Evolutionary conservation across 2,113 vertebrate genomes (phyloP).

Genomic region (Lepisosteus oculatus): DNA sequence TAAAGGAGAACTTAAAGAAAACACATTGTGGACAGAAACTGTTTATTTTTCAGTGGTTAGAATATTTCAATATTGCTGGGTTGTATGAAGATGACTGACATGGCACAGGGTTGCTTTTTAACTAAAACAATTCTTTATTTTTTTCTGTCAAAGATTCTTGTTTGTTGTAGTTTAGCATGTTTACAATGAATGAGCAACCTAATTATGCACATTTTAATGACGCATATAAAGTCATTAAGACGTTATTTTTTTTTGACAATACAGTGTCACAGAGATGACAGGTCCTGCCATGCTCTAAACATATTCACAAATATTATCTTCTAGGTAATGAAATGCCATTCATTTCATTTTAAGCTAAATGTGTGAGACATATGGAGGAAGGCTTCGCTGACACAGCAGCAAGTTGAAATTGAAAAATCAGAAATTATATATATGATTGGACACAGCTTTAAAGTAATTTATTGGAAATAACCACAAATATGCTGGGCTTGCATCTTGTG

Average conservation of each 20-base stretch:
- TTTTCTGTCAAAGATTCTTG: neutral
- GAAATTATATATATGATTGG: constrained; percentile 88
- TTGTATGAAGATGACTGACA: neutral
- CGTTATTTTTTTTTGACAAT: constrained; percentile 67
- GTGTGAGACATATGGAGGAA: constrained; percentile 81
- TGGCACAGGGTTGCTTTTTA: neutral
- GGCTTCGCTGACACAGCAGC: constrained; percentile 85
- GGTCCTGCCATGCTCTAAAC: constrained; percentile 77
- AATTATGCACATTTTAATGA: constrained; percentile 77
- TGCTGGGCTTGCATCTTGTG: constrained; percentile 82
- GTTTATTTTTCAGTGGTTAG: too few relatives aligned
- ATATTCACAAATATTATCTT: constrained; percentile 89
- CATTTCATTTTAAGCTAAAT: constrained; percentile 85
- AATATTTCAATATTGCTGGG: too few relatives aligned
- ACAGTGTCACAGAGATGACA: constrained; percentile 80
- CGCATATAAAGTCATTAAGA: constrained; percentile 77
- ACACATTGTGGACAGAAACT: too few relatives aligned
- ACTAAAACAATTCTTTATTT: neutral
- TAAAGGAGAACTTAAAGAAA: too few relatives aligned
- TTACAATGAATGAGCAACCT: constrained; percentile 4
- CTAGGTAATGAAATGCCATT: constrained; percentile 83
- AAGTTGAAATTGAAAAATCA: constrained; percentile 85
- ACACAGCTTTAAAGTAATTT: constrained; percentile 87
- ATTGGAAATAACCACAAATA: constrained; percentile 81
- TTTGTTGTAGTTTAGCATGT: neutral